Evolutionary conservation across 2,113 vertebrate species (phyloP), one percentile per base, ranked within the genome.

Genomic region (Platysternon megacephalum): DNA sequence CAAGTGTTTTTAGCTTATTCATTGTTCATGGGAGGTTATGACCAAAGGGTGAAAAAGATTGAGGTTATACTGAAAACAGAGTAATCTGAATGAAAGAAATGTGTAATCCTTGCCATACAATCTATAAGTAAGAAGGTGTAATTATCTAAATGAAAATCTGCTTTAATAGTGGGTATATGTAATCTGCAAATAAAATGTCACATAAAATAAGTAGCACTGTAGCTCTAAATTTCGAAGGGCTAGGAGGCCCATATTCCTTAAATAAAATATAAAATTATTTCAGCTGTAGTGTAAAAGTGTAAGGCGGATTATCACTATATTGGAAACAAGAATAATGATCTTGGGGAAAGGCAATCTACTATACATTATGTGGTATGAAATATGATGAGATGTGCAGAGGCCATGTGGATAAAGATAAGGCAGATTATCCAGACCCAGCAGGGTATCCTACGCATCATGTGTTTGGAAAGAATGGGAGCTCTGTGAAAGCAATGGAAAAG

Each of bases 11-110:
- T 72, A 49, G 55, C 84, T 83, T 89, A 82, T 91, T 93, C 13
- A 1, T 76, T 90, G 86, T 87, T 94, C 88, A 78, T 84, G 52
- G 78, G 94, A 89, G 80, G 51, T 94, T 93, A 85, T 94, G 86
- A 72, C 10, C 52, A 87, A 46, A 81, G 96, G 93, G 87, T 97
- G 91, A 96, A 95, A 93, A 92, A 92, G 48, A 72, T 2, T 80
- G 72, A 96, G 74, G 56, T 65, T 96, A 84, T 91, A 90, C 4
- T 83, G 92, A 83, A 92, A 96, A 96, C 84, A 92, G 56, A 8
- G 46, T 58, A 86, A n/a, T 26, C 26, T 48, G 32, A 95, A 94
- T 85, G 81, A 93, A 93, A 95, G 90, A 94, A 94, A 94, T 11
- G 22, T 83, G 42, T 78, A 90, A 35, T 39, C 9, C 26, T 22